A percentile compares a stretch with the other conserved stretches of the same genome.
phyloP scores from a whole-genome alignment of 2,888 invertebrate genomes.

The Scrobipalpa atriplicella region DNA sequence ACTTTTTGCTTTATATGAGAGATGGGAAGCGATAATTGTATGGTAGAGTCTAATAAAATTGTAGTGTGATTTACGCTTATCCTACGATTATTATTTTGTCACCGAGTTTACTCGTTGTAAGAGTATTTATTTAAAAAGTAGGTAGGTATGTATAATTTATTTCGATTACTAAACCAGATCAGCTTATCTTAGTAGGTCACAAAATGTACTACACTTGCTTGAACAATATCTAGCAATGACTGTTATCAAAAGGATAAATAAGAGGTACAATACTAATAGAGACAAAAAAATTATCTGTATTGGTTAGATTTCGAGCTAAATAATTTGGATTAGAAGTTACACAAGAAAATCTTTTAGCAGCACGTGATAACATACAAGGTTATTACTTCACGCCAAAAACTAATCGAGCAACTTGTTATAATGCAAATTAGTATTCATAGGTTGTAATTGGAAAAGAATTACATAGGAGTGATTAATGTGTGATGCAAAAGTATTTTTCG shows the following conservation, averaged over 20 bases:
- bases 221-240: not conserved
- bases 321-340: no score
- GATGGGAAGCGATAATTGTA: constrained; percentile 18
- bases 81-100: not conserved
- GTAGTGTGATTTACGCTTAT: not conserved
- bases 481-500: constrained; percentile 9
- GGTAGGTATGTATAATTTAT: no score
- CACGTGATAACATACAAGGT: not conserved
- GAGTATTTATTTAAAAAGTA: not conserved
- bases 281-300: no score
- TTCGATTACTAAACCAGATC: not conserved
- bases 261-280: no score
- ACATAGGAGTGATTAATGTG: constrained; percentile 17
- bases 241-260: no score
- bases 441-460: constrained; percentile 17
- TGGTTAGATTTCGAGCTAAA: no score
- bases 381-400: constrained; percentile 5
- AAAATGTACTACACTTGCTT: not conserved
- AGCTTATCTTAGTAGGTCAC: constrained; percentile 7
- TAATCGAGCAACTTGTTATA: constrained; percentile 14
- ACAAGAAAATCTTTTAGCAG: no score
- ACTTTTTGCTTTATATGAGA: constrained; percentile 22
- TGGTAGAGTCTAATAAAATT: not conserved
- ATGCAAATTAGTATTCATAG: constrained; percentile 9
- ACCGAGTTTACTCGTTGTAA: not conserved